Evolutionary conservation across 2,888 invertebrate genomes (phyloP).

Genomic region (Lobophora halterata): DNA sequence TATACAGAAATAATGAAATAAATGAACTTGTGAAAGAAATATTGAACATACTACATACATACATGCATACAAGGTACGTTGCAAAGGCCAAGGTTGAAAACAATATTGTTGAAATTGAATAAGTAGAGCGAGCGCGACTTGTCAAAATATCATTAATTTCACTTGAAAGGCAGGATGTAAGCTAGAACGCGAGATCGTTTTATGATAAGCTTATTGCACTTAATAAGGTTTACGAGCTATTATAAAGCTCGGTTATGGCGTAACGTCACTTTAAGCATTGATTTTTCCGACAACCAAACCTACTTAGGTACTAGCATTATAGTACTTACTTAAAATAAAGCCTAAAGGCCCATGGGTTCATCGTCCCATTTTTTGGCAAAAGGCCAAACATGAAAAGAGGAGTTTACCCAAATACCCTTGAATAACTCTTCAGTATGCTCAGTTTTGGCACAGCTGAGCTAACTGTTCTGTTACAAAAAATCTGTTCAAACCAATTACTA

Average conservation of each 20-base stretch:
- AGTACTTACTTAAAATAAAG: conserved; percentile 13
- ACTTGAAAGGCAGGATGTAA: conserved; percentile 60
- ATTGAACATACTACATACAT: too few relatives aligned
- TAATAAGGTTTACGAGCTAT: conserved; percentile 42
- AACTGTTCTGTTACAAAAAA: background rate
- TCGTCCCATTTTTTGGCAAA: too few relatives aligned
- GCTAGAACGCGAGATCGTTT: conserved; percentile 47
- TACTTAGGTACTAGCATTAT: conserved; percentile 16
- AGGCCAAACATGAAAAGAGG: too few relatives aligned
- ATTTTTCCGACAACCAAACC: conserved; percentile 25
- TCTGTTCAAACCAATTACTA: conserved; percentile 3
- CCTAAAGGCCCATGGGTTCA: conserved; percentile 2
- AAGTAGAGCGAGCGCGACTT: conserved; percentile 41
- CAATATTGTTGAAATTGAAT: conserved; percentile 20
- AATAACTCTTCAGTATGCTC: too few relatives aligned
- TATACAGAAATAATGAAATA: too few relatives aligned
- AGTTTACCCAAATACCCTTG: too few relatives aligned
- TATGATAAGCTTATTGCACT: conserved; percentile 45
- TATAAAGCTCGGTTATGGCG: conserved; percentile 32
- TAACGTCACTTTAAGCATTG: conserved; percentile 29
- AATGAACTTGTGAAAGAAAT: too few relatives aligned
- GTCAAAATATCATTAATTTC: conserved; percentile 62
- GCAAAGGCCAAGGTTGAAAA: conserved; percentile 21
- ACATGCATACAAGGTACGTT: too few relatives aligned
- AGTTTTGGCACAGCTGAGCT: background rate